Percentiles rank a stretch among this genome's conserved stretches.
These are phyloP conservation scores for Antechinus flavipes DNA, from an alignment of 2,113 vertebrate genomes.

Conservation along the genomic window DNA sequence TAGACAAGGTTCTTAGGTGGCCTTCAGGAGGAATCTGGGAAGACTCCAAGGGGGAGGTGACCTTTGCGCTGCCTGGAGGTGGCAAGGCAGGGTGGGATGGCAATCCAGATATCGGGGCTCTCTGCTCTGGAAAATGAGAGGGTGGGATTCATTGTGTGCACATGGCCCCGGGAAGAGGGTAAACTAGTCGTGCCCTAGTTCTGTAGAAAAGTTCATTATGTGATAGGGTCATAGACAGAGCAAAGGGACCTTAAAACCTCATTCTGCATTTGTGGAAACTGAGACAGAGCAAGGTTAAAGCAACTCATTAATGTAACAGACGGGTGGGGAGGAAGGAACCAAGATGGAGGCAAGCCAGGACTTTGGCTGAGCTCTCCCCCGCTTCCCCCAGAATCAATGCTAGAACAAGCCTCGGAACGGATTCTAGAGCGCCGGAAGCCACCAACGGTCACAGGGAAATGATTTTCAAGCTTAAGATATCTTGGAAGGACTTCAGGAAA, in stretches of 20 bases:
- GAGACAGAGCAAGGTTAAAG: no score
- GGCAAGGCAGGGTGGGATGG: background rate
- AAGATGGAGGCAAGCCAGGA: no score
- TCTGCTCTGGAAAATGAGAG: background rate
- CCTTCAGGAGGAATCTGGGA: background rate
- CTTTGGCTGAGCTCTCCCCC: no score
- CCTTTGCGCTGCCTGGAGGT: background rate
- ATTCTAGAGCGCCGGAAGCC: no score
- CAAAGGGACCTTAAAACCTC: background rate
- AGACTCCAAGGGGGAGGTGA: background rate
- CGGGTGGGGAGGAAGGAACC: no score
- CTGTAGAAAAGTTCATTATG: background rate
- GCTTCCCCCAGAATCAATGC: no score
- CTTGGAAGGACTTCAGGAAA: no score
- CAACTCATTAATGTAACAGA: no score
- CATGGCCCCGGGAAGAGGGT: no score
- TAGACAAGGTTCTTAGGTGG: background rate
- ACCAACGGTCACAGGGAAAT: no score
- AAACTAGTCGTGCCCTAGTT: background rate
- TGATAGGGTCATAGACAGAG: background rate
- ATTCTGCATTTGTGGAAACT: background rate
- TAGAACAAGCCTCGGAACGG: no score
- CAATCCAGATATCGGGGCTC: background rate
- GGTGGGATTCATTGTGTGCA: background rate
- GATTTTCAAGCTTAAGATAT: no score